Evolutionary conservation across 2,888 invertebrate genomes (phyloP), one percentile per base, ranked within the genome.

Genomic region (Melieria picta): DNA sequence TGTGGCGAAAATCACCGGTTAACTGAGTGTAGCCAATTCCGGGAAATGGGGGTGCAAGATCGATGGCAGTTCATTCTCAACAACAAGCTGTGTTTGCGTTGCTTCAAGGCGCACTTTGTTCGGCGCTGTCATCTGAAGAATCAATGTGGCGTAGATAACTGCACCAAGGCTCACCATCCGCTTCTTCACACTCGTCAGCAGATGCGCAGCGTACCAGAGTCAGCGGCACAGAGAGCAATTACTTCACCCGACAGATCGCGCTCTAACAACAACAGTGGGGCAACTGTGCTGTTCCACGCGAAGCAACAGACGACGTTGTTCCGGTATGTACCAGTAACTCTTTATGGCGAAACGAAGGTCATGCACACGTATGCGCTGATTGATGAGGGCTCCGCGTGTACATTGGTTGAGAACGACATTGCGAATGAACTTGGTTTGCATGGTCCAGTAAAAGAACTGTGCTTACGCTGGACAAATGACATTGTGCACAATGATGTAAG

Each of bases 381-480:
- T 48, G 74, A 77, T 43, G 75, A 77, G 43, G 75, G 74, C n/a
- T 65, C 77, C 5, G 63, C 76, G 4, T 73, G 73, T n/a, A 69
- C 74, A n/a, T 11, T 74, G 10, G 73, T 72, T 9, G 74, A 75
- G n/a, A 72, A 65, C 4, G 58, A 68, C 16, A 48, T 74, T 10
- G 73, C 73, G 5, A 43, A 13, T 4, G 60, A 73, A 16, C 68
- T 75, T 10, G 76, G 66, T 5, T 48, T 74, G 9, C 65, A 73
- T 7, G 72, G 74, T 1, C 74, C 69, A 10, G 42, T 60, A 7
- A 62, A 52, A 43, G 74, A 77, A 30, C 48, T 75, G 5, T 74
- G 74, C 9, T 61, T 74, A n/a, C 69, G 67, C 13, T 77, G 75
- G 75, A 74, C 75, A 5, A 66, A 72, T 13, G 75, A 75, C 7